phyloP scores from a whole-genome alignment of 2,797 vertebrate species.

The Myotis vivesi region DNA sequence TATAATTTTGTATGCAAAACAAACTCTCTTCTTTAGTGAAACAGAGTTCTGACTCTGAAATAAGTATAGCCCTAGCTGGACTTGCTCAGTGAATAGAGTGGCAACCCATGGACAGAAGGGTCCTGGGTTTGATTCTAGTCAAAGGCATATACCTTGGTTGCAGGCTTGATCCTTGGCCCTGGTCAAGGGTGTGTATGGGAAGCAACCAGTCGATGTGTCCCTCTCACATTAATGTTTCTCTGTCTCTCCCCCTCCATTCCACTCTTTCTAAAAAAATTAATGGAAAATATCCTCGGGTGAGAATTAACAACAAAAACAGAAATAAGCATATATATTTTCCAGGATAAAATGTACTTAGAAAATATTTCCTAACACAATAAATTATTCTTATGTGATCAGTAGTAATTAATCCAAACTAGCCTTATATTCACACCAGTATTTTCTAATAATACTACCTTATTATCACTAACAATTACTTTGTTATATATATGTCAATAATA shows the following conservation, averaged over 20 bases:
- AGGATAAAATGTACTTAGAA: conserved; percentile 5
- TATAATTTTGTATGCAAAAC: conserved; percentile 17
- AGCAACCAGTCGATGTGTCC: too few species aligned
- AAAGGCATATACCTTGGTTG: too few species aligned
- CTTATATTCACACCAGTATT: background rate
- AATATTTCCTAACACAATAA: conserved; percentile 27
- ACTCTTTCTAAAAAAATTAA: too few species aligned
- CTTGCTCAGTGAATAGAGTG: too few species aligned
- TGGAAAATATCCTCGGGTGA: too few species aligned
- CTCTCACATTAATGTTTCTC: too few species aligned
- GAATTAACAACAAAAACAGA: too few species aligned
- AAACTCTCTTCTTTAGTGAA: conserved; percentile 19
- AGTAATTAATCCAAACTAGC: conserved; percentile 40
- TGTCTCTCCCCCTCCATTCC: too few species aligned
- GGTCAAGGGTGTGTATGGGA: too few species aligned
- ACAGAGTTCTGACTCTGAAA: background rate
- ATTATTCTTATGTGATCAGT: background rate
- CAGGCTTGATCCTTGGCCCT: too few species aligned
- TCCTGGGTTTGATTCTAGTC: too few species aligned
- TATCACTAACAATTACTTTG: background rate
- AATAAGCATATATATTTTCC: background rate
- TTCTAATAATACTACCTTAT: background rate
- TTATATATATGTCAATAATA: background rate
- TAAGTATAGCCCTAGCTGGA: background rate
- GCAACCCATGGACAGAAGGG: too few species aligned